Conservation (phyloP, 2,797 vertebrate species). For the Catharus ustulatus region DNA sequence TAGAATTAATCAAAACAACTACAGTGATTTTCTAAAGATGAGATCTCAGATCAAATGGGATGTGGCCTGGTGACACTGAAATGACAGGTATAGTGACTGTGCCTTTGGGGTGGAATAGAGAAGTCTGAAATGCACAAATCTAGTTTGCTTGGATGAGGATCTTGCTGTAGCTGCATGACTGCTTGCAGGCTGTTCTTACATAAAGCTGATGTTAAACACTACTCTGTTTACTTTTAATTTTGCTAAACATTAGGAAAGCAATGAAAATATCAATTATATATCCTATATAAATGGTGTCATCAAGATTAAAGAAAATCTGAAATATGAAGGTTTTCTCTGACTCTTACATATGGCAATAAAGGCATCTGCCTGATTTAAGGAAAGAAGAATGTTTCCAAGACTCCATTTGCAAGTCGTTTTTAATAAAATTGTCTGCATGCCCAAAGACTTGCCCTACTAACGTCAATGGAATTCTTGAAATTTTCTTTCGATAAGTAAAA, state of each 20-base stretch:
- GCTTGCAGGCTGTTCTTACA: not conserved
- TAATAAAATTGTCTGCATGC: not conserved
- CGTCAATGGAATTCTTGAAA: not conserved
- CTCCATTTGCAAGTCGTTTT: not conserved
- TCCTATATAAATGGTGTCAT: not conserved
- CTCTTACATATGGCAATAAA: not conserved
- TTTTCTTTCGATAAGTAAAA: not conserved
- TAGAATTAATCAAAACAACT: not conserved
- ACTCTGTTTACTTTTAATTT: not conserved
- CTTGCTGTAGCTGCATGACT: not conserved
- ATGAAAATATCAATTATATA: not conserved
- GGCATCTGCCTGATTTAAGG: not conserved
- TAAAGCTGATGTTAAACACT: not conserved
- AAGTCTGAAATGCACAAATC: not conserved
- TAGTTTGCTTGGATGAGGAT: not conserved
- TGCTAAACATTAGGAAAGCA: not conserved
- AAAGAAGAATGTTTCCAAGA: not conserved
- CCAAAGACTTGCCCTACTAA: not conserved
- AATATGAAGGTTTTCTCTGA: not conserved
- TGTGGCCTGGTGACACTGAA: not conserved
- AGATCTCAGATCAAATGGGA: not conserved
- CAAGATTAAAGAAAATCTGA: not conserved
- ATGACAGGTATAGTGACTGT: not conserved
- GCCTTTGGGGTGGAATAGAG: not conserved
- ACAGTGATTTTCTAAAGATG: not conserved